Base-by-base conservation (phyloP, 2,888 invertebrate genomes). In the Thecocarcelia acutangulata region DNA sequence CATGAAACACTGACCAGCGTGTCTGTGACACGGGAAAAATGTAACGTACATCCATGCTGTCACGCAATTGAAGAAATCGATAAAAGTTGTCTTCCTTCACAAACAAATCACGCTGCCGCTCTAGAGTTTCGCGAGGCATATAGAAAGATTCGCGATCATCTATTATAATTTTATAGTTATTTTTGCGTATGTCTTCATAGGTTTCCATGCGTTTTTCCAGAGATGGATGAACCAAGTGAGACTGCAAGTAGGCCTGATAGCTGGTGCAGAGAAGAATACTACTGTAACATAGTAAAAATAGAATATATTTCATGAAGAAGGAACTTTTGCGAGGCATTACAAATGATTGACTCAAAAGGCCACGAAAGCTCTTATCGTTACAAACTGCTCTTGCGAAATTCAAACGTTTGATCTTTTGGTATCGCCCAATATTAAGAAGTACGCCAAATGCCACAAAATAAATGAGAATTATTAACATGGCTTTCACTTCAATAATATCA, bases 201-300 rank as follows among this genome's bases (percentile, higher is more conserved):
- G 69, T 64, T 46, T 69, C 56, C 42, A 84, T 83, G n/a, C 58
- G 74, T 8, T 75, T 73, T 17, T 68, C 50, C 1, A 68, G 42
- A 0, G 82, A 37, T 0, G 80, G 83, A 44, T 83, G 74, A 0
- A 82, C 77, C 8, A 83, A 37, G n/a, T 82, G 46, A 0, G 79
- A 76, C 21, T 79, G 80, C n/a, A 84, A 44, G n/a, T 79, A 81
- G 17, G 83, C 83, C 9, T 59, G 19, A 58, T 83, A 84, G 3
- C 74, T 64, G 19, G 80, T 84, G 48, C 33, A 77, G 12, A 83
- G 33, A 0, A 84, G 17, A 21, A 84, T 76, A 12, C 83, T 83
- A 3, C 73, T 70, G 24, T 76, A 79, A 40, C 76, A 73, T 1
- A 81, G 2, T 1, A 84, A 40, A 0, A 83, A 73, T 15, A 61